These are phyloP conservation scores for Narcine bancroftii DNA, from an alignment of 2,113 vertebrate genomes.

Conservation along the genomic window DNA sequence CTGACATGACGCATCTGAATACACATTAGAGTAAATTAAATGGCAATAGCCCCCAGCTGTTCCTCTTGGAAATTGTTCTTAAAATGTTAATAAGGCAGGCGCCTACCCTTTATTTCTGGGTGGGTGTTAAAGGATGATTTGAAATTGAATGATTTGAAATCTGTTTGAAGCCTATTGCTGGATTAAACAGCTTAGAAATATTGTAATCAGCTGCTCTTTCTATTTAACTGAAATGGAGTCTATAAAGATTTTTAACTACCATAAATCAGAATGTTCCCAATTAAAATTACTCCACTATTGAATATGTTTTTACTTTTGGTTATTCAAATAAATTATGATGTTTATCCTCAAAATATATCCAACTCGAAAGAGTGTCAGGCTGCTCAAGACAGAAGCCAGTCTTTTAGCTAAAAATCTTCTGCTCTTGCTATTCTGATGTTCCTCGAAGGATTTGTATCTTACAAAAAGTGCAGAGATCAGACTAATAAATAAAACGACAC, in stretches of 20 bases:
- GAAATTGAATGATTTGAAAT: background rate
- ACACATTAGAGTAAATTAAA: conserved; percentile 2
- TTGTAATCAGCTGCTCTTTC: background rate
- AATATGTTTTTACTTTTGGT: background rate
- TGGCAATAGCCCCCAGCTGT: background rate
- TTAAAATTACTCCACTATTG: background rate
- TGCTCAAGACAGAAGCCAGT: background rate
- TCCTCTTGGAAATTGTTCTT: background rate
- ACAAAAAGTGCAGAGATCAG: background rate
- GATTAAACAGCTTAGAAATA: background rate
- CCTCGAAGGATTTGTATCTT: background rate
- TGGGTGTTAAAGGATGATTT: background rate
- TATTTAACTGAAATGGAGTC: background rate
- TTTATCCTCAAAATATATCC: background rate
- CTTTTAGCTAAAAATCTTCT: background rate
- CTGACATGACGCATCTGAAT: background rate
- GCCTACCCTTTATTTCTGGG: background rate
- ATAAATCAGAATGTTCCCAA: background rate
- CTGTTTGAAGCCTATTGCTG: background rate
- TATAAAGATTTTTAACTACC: background rate
- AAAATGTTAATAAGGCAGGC: conserved; percentile 4
- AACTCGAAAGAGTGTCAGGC: background rate
- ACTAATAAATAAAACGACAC: background rate
- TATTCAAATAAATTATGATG: background rate
- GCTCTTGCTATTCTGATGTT: too few species aligned